Evolutionary conservation across 2,113 vertebrate genomes (phyloP).

Genomic region (Columbina picui): DNA sequence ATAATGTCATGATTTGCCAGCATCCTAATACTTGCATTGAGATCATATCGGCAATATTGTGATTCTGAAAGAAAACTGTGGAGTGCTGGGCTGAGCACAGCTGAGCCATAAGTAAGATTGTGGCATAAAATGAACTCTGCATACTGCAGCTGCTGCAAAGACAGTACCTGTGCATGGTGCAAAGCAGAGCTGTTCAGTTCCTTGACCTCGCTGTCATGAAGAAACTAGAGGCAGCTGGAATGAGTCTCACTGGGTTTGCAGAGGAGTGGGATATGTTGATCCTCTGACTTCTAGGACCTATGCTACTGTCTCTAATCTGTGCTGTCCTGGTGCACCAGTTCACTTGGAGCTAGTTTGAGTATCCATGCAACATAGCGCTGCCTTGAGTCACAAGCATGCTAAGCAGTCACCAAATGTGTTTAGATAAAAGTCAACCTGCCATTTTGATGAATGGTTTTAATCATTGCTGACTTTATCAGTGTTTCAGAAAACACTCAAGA

Average conservation of each 20-base stretch:
- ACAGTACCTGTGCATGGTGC: not conserved
- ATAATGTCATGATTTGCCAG: not conserved
- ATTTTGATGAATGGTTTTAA: constrained; percentile 23
- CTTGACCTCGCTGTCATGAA: not conserved
- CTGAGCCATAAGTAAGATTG: not conserved
- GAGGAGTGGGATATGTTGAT: not conserved
- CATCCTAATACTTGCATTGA: not conserved
- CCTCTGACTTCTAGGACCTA: not conserved
- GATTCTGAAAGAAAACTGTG: not conserved
- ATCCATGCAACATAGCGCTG: fast-evolving
- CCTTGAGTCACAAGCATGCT: not conserved
- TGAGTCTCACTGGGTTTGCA: not conserved
- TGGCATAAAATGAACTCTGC: not conserved
- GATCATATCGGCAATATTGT: not conserved
- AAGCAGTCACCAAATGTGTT: not conserved
- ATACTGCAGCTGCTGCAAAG: not conserved
- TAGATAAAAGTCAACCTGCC: not conserved
- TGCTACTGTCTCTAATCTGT: not conserved
- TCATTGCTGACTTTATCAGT: not conserved
- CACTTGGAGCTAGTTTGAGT: not conserved
- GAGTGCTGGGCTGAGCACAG: not conserved
- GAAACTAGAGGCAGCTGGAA: not conserved
- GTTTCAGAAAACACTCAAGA: not conserved
- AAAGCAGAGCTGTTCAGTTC: not conserved
- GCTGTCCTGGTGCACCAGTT: not conserved